Percentiles rank a stretch among this genome's conserved stretches.
phyloP scores from a whole-genome alignment of 2,888 invertebrate genomes.

The Ophion slaviceki region DNA sequence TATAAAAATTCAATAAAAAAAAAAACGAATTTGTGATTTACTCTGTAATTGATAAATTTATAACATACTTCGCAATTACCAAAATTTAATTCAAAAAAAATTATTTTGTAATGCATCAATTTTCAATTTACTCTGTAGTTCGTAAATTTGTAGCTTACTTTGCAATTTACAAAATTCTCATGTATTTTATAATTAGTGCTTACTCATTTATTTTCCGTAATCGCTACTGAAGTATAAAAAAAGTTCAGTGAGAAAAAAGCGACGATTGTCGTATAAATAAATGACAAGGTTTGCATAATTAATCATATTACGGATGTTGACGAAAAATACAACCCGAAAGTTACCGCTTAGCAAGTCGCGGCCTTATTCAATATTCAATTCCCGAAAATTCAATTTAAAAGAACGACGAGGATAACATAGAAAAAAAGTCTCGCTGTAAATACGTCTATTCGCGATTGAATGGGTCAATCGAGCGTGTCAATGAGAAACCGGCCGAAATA shows the following conservation, averaged over 20 bases:
- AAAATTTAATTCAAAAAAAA: no score
- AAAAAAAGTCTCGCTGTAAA: background rate
- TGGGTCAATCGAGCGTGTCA: constrained; percentile 42
- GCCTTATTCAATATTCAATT: no score
- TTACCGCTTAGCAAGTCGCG: background rate
- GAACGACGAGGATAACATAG: background rate
- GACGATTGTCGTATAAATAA: no score
- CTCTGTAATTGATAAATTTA: no score
- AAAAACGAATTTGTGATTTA: no score
- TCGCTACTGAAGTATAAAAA: background rate
- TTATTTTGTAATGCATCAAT: no score
- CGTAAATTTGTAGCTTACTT: no score
- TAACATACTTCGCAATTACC: no score
- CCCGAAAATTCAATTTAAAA: background rate
- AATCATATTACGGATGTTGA: background rate
- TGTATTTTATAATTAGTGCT: background rate
- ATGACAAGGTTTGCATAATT: background rate
- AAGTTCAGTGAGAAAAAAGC: no score
- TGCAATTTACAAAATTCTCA: background rate
- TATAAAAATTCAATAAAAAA: no score
- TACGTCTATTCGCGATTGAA: constrained; percentile 17
- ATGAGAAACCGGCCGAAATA: constrained; percentile 35
- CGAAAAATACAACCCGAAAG: background rate
- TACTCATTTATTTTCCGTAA: background rate
- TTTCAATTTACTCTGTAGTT: no score